Percentiles rank a stretch among this genome's conserved stretches.
Conservation (phyloP, 2,113 vertebrate genomes). For the Vimba vimba region DNA sequence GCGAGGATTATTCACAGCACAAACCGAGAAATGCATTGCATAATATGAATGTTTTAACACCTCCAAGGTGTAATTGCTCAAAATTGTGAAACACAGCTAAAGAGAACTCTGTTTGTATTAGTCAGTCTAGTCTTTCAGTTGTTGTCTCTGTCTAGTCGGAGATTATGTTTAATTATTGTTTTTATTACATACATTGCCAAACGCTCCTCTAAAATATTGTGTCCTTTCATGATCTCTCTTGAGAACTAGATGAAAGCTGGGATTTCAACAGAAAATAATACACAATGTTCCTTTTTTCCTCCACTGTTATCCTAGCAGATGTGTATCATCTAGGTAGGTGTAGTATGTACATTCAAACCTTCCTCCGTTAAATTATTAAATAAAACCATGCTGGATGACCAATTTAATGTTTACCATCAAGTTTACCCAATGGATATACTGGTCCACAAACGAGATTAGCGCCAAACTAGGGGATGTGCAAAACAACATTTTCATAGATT, state of each 20-base stretch:
- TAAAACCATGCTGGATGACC: too few relatives aligned
- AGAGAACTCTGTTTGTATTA: conserved; percentile 9
- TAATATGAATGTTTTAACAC: conserved; percentile 31
- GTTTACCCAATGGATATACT: too few relatives aligned
- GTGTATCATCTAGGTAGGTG: neutral
- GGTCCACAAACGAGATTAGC: too few relatives aligned
- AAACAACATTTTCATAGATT: too few relatives aligned
- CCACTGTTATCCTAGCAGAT: neutral
- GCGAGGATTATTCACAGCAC: neutral
- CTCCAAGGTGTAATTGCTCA: conserved; percentile 23
- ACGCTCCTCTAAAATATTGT: neutral
- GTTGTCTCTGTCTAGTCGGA: neutral
- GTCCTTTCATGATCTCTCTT: neutral
- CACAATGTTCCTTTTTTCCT: neutral
- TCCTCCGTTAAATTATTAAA: neutral
- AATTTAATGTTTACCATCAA: too few relatives aligned
- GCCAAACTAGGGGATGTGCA: too few relatives aligned
- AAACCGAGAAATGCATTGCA: neutral
- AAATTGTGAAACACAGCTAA: conserved; percentile 17
- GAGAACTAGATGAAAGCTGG: neutral
- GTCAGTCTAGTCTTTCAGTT: neutral
- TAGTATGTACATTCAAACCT: neutral
- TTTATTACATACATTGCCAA: conserved; percentile 4
- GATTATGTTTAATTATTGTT: conserved; percentile 6
- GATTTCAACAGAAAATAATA: neutral